phyloP scores from a whole-genome alignment of 1,140 invertebrate species.

The Branchinecta lynchi region DNA sequence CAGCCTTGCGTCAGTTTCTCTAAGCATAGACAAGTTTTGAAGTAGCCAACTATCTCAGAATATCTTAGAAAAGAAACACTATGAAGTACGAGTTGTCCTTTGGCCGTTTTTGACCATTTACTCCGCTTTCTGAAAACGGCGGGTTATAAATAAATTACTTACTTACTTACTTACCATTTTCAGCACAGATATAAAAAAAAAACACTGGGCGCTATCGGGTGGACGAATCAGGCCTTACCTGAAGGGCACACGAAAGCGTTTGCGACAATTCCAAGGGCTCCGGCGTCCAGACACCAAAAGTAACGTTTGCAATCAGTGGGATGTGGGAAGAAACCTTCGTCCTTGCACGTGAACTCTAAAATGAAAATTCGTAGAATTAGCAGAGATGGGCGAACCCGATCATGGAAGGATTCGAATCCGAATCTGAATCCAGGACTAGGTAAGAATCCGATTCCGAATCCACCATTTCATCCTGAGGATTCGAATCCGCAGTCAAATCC shows the following conservation, averaged over 20 bases:
- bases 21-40: too few species aligned
- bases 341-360: conserved; percentile 71
- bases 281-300: conserved; percentile 82
- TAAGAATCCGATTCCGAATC: too few species aligned
- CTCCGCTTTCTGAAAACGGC: too few species aligned
- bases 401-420: too few species aligned
- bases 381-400: too few species aligned
- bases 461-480: too few species aligned
- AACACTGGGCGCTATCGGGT: not conserved
- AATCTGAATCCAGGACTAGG: too few species aligned
- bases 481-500: too few species aligned
- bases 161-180: not conserved
- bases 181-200: not conserved
- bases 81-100: too few species aligned
- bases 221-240: conserved; percentile 34
- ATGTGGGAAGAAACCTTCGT: conserved; percentile 86
- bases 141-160: not conserved
- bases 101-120: not conserved
- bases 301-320: conserved; percentile 85
- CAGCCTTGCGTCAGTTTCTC: too few species aligned
- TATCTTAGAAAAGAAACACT: too few species aligned
- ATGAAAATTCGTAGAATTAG: conserved; percentile 20
- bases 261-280: conserved; percentile 70
- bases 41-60: too few species aligned
- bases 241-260: conserved; percentile 87